These are phyloP conservation scores for Apistogramma diplotaenia DNA, from an alignment of 2,113 vertebrate species.

Conservation along the genomic window DNA sequence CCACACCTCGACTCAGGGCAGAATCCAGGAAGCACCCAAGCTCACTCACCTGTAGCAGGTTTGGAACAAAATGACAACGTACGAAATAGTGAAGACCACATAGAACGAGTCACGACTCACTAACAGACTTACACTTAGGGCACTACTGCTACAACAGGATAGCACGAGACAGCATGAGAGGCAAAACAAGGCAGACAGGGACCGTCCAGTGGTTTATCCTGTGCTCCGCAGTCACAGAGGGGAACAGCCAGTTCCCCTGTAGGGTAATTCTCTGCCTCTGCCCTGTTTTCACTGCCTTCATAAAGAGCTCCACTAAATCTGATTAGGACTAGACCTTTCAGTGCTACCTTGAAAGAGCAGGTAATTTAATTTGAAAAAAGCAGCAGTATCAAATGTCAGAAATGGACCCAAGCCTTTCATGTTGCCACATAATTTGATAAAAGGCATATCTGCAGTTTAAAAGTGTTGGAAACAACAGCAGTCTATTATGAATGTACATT, in stretches of 20 bases:
- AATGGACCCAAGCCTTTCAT: not conserved
- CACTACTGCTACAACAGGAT: constrained; percentile 18
- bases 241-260: constrained; percentile 2
- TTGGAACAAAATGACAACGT: constrained; percentile 58
- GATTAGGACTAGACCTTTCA: not conserved
- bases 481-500: not conserved
- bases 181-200: constrained; percentile 21
- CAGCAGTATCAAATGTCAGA: not conserved
- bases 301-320: not conserved
- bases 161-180: not conserved
- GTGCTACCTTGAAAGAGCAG: not conserved
- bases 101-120: constrained; percentile 46
- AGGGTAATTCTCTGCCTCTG: not conserved
- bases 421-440: not conserved
- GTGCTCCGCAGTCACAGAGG: constrained; percentile 10
- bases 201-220: constrained; percentile 71
- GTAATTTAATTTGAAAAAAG: not conserved
- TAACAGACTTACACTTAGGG: constrained; percentile 53
- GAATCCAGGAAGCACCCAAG: constrained; percentile 99
- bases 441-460: not conserved
- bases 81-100: constrained; percentile 45
- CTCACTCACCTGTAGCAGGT: constrained; percentile 97
- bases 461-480: not conserved
- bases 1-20: constrained; percentile 95
- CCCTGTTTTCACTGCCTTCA: constrained; percentile 19